Evolutionary conservation across 2,113 vertebrate species (phyloP).

Genomic region (Tragelaphus buxtoni): DNA sequence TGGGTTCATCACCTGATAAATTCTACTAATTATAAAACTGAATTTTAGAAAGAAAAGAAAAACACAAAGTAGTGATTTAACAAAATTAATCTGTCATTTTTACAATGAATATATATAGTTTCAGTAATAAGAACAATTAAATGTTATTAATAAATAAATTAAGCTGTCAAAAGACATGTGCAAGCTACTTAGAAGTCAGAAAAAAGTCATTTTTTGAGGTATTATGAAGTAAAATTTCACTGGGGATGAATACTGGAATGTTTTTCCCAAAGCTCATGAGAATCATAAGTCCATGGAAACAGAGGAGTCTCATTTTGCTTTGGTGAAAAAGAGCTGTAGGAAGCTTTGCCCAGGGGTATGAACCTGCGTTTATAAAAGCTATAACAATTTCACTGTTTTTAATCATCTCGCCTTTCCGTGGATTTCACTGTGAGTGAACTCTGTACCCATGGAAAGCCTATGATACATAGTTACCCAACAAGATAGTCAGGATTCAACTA

Average conservation of each 20-base stretch:
- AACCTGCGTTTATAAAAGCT: slow-evolving; percentile 38
- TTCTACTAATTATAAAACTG: background rate
- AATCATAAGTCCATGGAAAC: slow-evolving; percentile 56
- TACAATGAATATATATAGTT: background rate
- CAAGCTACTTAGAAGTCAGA: background rate
- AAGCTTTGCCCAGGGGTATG: background rate
- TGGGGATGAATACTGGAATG: background rate
- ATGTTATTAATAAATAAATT: slow-evolving; percentile 15
- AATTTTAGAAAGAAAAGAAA: slow-evolving; percentile 8
- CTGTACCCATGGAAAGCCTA: background rate
- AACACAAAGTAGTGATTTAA: background rate
- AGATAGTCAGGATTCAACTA: background rate
- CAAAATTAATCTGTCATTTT: slow-evolving; percentile 17
- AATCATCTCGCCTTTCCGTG: background rate
- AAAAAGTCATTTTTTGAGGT: background rate
- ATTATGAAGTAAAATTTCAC: slow-evolving; percentile 1
- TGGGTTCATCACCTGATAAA: background rate
- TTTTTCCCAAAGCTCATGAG: slow-evolving; percentile 23
- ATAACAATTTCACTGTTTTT: background rate
- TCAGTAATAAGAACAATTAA: slow-evolving; percentile 37
- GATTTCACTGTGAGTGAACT: background rate
- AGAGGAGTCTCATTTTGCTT: slow-evolving; percentile 31
- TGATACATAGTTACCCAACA: background rate
- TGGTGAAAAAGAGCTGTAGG: background rate
- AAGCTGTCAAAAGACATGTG: background rate